Percentiles rank a stretch among this genome's conserved stretches.
These are phyloP conservation scores for Papilio xuthus DNA, from an alignment of 1,140 invertebrate genomes.

Conservation along the genomic window DNA sequence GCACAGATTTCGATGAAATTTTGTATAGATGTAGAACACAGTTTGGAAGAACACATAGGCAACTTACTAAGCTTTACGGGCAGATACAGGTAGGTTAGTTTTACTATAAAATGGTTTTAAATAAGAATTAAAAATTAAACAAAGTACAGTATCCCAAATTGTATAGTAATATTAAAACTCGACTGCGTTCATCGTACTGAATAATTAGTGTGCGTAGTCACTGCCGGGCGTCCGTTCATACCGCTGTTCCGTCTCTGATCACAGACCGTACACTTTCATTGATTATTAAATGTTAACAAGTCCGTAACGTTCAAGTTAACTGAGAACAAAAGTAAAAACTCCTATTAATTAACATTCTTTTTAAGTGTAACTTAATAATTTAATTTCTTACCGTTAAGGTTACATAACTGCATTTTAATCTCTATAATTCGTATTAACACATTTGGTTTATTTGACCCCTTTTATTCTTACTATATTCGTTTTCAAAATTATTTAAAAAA, in stretches of 20 bases:
- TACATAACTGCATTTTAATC: not conserved
- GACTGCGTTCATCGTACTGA: not conserved
- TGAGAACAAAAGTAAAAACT: conserved; percentile 19
- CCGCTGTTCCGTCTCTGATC: not conserved
- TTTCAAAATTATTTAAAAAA: no score
- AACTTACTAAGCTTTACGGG: no score
- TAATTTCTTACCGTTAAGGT: not conserved
- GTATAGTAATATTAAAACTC: not conserved
- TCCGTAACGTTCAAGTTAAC: conserved; percentile 6
- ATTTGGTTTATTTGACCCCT: no score
- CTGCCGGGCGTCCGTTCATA: not conserved
- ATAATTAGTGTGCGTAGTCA: not conserved
- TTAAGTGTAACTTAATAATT: not conserved
- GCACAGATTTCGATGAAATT: no score
- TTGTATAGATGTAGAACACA: no score
- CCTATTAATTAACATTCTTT: not conserved
- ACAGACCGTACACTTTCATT: conserved; percentile 28
- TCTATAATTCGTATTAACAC: no score
- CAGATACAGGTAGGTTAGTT: no score
- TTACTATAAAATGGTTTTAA: no score
- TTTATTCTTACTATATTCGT: no score
- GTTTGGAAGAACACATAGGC: no score
- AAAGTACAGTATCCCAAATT: not conserved
- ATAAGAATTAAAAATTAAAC: not conserved
- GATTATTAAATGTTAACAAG: conserved; percentile 13